Base-by-base conservation (phyloP, 2,113 vertebrate genomes). In the Circaetus cinerascens region DNA sequence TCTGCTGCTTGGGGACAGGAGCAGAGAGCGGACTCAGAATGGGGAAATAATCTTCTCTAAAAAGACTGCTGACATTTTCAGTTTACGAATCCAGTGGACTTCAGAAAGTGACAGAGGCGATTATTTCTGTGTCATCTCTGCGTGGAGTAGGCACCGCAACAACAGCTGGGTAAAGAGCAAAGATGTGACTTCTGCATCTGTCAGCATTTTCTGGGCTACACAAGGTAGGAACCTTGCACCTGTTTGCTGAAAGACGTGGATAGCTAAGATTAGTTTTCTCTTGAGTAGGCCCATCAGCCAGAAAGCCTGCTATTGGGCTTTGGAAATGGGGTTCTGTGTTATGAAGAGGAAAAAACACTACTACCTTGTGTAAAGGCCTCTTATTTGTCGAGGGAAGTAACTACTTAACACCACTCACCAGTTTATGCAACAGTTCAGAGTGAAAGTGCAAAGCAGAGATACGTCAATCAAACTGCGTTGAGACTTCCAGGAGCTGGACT, bases 51-150 rank as follows among this genome's bases (percentile, higher is more conserved):
- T 98, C 56, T 98, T 99, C 56, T 98, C 57, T n/a, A 98, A 98
- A 74, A 97, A 97, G 60, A 96, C 97, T 32, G 93, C 88, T 9
- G 89, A 99, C 96, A 98, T 98, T 0, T 99, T 99, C 96, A 99
- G 95, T 53, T 98, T 99, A 89, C 98, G 98, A 29, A 98, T 99
- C 91, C 98, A 99, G 63, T 99, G 98, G 94, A 99, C 99, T 20
- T 97, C 98, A 59, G 98, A 99, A 78, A 94, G 97, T 11, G 99
- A 99, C 96, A 97, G 98, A 93, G 99, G 99, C 46, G 97, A 93
- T 94, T 99, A 99, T 51, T 98, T 97, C 76, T 99, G 99, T 90
- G 96, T 94, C 1, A 97, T 99, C 75, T 98, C 98, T 3, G 98
- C 98, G 0, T 99, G 99, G 99, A 98, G 91, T 2, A 94, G 88